A percentile compares a stretch with the other conserved stretches of the same genome.
phyloP scores from a whole-genome alignment of 2,113 vertebrate species.

The Osmerus eperlanus region DNA sequence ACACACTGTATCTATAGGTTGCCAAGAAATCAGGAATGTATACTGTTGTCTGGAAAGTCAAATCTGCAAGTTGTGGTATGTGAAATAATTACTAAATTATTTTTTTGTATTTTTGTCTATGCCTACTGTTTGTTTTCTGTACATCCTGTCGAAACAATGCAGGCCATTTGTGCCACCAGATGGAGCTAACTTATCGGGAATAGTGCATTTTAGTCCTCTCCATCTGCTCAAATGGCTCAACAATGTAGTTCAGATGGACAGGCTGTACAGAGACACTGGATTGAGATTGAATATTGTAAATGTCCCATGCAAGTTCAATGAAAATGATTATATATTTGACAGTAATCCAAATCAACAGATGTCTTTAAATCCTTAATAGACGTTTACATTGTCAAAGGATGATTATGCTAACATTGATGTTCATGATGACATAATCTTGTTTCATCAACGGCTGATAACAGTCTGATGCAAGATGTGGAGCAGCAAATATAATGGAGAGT shows the following conservation, averaged over 20 bases:
- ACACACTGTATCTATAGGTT: conserved; percentile 57
- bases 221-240: conserved; percentile 60
- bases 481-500: conserved; percentile 66
- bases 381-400: conserved; percentile 48
- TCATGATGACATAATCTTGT: conserved; percentile 47
- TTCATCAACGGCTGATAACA: conserved; percentile 68
- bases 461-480: conserved; percentile 70
- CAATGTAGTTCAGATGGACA: conserved; percentile 45
- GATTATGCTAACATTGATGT: conserved; percentile 48
- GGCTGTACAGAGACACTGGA: conserved; percentile 52
- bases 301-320: conserved; percentile 55
- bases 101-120: conserved; percentile 16
- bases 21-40: conserved; percentile 68
- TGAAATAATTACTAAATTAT: conserved; percentile 31
- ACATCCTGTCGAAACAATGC: conserved; percentile 56
- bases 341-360: conserved; percentile 55
- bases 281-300: conserved; percentile 46
- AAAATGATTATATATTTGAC: conserved; percentile 44
- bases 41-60: conserved; percentile 61
- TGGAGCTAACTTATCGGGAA: conserved; percentile 55
- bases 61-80: conserved; percentile 61
- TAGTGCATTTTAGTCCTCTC: conserved; percentile 60
- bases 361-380: conserved; percentile 35
- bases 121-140: conserved; percentile 34
- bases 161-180: conserved; percentile 58